Base-by-base conservation (phyloP, 2,113 vertebrate species). In the Chrysochloris asiatica region DNA sequence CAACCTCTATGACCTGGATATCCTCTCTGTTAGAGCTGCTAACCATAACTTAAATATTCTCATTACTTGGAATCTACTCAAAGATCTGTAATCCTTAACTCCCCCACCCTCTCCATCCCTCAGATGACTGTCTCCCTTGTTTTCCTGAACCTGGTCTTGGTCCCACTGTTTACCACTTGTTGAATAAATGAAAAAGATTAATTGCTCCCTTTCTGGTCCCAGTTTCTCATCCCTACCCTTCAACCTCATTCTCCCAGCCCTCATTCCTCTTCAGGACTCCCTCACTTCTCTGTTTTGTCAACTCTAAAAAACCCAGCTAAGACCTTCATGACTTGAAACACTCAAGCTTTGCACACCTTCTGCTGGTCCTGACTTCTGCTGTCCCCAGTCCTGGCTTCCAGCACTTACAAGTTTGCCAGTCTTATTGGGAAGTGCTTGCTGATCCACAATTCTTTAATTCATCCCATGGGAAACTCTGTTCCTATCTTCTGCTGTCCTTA, bases 241-340 rank as follows among this genome's bases (percentile, higher is more conserved):
- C 24, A 41, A 11, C 14, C 48, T 21, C 26, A 92, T 90, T 79
- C 43, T 79, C 33, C 52, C 16, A 65, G 56, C 21, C 36, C 22
- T 78, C 77, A 36, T 22, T 8, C 24, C 17, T 91, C 81, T 73
- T 52, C 11, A 41, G 38, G 54, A 4, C 36, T 77, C 30, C 30
- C 21, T 48, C 28, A 67, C 28, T 13, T 65, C 17, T 48, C 59
- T 67, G 7, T 14, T 91, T 80, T 22, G 9, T 75, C n/a, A 88
- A 52, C 41, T 76, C 59, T 89, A 76, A 67, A 80, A 36, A 26
- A 50, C 81, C 45, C 83, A 56, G 19, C 13, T 6, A 22, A 61
- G 78, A 77, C 85, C 47, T 89, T 91, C 50, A 77, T 17, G 65
- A 91, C 59, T 86, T 83, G 45, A 80, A 93, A 65, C 38, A 89